Evolutionary conservation across 1,140 invertebrate genomes (phyloP), one percentile per base, ranked within the genome.

Genomic region (Ptiloglossa arizonensis): DNA sequence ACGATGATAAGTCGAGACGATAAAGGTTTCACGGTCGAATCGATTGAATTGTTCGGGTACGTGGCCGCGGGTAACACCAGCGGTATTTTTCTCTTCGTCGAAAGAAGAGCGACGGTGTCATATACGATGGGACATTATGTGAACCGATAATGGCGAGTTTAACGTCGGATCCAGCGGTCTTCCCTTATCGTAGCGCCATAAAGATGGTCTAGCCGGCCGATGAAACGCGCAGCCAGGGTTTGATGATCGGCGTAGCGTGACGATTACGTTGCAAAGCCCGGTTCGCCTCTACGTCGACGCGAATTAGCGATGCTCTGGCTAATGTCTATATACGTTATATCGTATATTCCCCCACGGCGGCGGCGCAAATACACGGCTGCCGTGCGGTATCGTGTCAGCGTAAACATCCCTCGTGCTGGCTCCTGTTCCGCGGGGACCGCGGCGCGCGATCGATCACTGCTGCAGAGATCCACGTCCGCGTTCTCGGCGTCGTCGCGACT

Each of bases 251-350:
- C 64, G 59, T 78, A 70, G 48, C 81, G 70, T 70, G 48, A 82
- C 74, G 62, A 82, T 64, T 29, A 8, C 24, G 38, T 70, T 52
- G 67, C 67, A 71, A 63, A 54, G 22, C 32, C n/a, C 22, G n/a
- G 32, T 3, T 57, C 29, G n/a, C 17, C 29, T 52, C 29, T 24
- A 46, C 48, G 52, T 74, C 75, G 27, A 60, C 29, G 66, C 38
- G 66, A 83, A 83, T 83, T 83, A 83, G 70, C 70, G 62, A 74
- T 52, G 76, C 56, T 69, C 44, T n/a, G 57, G 67, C 67, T 81
- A 81, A 69, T 57, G 48, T 71, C 67, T 71, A 63, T 77, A 73
- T 62, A 44, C 32, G 62, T 59, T 60, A 46, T 56, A 48, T 67
- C 56, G 52, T 60, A 56, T 59, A 70, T 70, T 70, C 41, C 66